Conservation (phyloP, 2,113 vertebrate species). For the Erythrolamprus reginae region DNA sequence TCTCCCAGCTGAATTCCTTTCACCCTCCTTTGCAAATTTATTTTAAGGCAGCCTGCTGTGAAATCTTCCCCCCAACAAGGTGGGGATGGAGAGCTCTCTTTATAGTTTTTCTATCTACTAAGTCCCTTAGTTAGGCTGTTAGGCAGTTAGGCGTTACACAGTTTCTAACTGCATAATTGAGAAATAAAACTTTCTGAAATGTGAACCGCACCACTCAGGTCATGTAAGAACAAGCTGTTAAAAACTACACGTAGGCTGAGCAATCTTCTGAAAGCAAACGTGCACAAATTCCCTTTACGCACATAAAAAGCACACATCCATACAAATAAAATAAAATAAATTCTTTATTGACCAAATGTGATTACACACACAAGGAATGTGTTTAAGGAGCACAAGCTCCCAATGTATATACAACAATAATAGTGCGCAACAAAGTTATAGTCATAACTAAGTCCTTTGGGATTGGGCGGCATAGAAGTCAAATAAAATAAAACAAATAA, state of each 20-base stretch:
- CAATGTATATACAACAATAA: no score
- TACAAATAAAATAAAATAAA: neutral
- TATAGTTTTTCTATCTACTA: neutral
- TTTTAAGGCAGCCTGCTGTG: neutral
- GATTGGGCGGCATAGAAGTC: no score
- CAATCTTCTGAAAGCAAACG: neutral
- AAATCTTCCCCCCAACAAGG: neutral
- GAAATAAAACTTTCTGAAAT: neutral
- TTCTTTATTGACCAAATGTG: no score
- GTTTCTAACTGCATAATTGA: neutral
- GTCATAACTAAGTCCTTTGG: no score
- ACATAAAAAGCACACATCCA: neutral
- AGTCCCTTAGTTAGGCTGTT: no score
- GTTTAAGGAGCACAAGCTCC: no score
- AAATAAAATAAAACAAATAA: no score
- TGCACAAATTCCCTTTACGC: neutral
- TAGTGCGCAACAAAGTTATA: no score
- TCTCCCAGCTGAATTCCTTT: neutral
- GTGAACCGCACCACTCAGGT: neutral
- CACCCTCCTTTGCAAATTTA: neutral
- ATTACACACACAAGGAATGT: no score
- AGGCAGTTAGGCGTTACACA: no score
- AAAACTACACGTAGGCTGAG: neutral
- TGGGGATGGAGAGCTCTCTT: neutral
- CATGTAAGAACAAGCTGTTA: neutral